Evolutionary conservation across 2,113 vertebrate species (phyloP), one percentile per base, ranked within the genome.

Genomic region (Ochotona curzoniae): DNA sequence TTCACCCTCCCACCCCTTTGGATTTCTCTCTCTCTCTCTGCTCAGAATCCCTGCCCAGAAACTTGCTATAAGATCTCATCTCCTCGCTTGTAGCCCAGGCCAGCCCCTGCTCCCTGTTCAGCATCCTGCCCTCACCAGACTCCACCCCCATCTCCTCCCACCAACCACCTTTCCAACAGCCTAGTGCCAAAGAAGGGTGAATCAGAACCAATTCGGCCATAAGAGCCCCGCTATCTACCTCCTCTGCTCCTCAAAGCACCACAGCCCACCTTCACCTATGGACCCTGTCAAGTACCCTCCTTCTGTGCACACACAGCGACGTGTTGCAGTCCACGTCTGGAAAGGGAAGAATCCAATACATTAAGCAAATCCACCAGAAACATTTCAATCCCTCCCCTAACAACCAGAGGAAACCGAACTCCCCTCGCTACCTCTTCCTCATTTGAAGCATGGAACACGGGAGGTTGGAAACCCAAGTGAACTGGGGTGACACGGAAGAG

Each of bases 11-110:
- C 20, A 5, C 75, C 81, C 32, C 21, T 30, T 18, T 15, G 54
- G 54, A 57, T 57, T 18, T 15, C 12, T 57, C 54, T 57, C 25
- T 82, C 81, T 92, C n/a, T 7, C 83, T 87, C 35, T 38, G 35
- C 23, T 0, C 30, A 4, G 0, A 67, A 57, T 0, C 8, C 64
- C 64, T 25, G 35, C 38, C 8, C 38, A 0, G 0, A 1, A 49
- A 5, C 18, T 8, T 64, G 38, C 38, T 44, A 44, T 44, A 44
- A 44, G 54, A 57, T 51, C 10, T 14, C 47, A 70, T n/a, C 64
- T 87, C 73, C 88, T 3, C 38, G 4, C 38, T 44, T 44, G 38
- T 44, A 15, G 25, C 18, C 69, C 49, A 73, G 70, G 57, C 54
- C 1, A 0, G 57, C 71, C 69, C 18, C 73, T 61, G 73, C 61